Conservation (phyloP, 2,113 vertebrate genomes). For the Oncorhynchus kisutch region DNA sequence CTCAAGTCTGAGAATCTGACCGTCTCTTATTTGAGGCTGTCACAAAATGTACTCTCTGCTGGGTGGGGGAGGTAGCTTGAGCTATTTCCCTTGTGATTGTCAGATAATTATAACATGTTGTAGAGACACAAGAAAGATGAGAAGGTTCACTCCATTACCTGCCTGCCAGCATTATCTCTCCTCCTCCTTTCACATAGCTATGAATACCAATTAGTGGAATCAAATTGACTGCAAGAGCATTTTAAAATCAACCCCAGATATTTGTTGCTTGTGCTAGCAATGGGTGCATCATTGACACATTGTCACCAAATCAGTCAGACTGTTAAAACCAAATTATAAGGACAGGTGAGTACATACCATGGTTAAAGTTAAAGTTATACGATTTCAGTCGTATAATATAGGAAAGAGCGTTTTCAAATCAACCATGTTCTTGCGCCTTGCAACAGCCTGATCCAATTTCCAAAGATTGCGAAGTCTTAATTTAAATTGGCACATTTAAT, state of each 20-base stretch:
- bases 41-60: conserved; percentile 10
- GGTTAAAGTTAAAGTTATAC: too few species aligned
- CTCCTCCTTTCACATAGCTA: conserved; percentile 58
- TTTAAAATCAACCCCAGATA: conserved; percentile 63
- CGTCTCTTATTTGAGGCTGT: neutral
- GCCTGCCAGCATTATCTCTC: conserved; percentile 28
- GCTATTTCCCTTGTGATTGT: conserved; percentile 38
- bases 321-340: too few species aligned
- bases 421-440: neutral
- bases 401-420: too few species aligned
- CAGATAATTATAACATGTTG: conserved; percentile 46
- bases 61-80: neutral
- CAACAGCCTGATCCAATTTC: conserved; percentile 17
- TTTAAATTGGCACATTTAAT: conserved; percentile 80
- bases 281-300: neutral
- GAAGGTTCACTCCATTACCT: conserved; percentile 31
- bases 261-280: neutral
- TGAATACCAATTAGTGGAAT: conserved; percentile 75
- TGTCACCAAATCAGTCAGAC: neutral
- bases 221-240: conserved; percentile 64
- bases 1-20: neutral
- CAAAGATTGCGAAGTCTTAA: conserved; percentile 53
- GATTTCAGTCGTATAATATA: too few species aligned
- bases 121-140: conserved; percentile 33
- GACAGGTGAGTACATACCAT: too few species aligned